These are phyloP conservation scores for Muntiacus muntjak DNA, from an alignment of 2,113 vertebrate genomes.

Conservation along the genomic window DNA sequence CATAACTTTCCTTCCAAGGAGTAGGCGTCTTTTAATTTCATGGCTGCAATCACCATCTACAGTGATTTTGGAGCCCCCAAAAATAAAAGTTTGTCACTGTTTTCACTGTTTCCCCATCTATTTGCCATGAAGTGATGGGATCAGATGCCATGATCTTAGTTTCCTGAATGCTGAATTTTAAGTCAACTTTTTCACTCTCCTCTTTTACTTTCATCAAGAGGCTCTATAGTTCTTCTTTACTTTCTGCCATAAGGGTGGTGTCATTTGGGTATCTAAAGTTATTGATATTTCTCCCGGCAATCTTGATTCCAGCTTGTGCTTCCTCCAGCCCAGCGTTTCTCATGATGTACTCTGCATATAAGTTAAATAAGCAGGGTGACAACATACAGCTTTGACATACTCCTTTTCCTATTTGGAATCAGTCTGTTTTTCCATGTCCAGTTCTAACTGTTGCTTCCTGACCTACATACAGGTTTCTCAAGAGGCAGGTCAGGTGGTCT, in stretches of 20 bases:
- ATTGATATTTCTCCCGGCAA: neutral
- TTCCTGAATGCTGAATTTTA: neutral
- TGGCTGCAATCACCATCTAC: neutral
- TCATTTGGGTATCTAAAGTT: neutral
- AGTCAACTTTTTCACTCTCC: neutral
- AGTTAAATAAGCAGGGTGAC: neutral
- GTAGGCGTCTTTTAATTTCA: neutral
- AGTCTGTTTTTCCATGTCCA: neutral
- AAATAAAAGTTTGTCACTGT: neutral
- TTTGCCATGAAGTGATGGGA: neutral
- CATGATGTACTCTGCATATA: neutral
- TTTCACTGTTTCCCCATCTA: neutral
- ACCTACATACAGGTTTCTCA: neutral
- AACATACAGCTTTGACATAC: accelerated
- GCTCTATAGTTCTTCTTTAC: neutral
- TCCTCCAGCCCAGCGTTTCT: neutral
- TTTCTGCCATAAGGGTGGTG: neutral
- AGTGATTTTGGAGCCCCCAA: accelerated
- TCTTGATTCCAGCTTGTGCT: neutral
- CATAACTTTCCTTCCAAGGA: neutral
- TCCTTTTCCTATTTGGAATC: neutral
- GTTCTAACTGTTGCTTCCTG: neutral
- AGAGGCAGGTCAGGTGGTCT: neutral
- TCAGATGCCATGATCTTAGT: neutral
- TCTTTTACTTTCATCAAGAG: neutral